Conservation (phyloP, 2,113 vertebrate genomes). For the Myrmophylax atrothorax region DNA sequence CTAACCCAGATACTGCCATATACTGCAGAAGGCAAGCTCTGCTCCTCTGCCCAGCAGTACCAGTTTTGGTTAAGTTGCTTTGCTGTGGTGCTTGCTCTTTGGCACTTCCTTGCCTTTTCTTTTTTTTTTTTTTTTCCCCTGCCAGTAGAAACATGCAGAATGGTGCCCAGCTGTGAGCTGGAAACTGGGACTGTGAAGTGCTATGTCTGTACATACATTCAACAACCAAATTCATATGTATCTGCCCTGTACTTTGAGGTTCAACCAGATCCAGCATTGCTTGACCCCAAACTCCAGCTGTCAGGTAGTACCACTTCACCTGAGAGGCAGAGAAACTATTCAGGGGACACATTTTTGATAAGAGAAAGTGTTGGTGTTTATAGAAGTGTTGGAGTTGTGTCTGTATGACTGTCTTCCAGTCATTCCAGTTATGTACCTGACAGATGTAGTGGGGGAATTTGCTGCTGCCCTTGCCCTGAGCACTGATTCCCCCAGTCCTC, state of each 20-base stretch:
- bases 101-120: neutral
- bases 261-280: neutral
- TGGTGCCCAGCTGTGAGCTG: neutral
- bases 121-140: neutral
- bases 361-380: rapidly evolving
- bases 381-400: neutral
- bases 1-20: neutral
- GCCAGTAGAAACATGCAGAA: neutral
- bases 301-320: neutral
- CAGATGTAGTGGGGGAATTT: neutral
- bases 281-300: neutral
- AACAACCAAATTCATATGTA: rapidly evolving
- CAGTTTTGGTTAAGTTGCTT: neutral
- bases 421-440: neutral
- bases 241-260: neutral
- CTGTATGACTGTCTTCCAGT: neutral
- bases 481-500: neutral
- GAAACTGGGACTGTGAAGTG: neutral
- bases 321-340: neutral
- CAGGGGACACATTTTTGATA: neutral
- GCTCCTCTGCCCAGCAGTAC: neutral
- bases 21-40: neutral
- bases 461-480: neutral
- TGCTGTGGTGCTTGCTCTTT: neutral
- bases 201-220: neutral